phyloP scores from a whole-genome alignment of 2,113 vertebrate species.

The Pterophyllum scalare region DNA sequence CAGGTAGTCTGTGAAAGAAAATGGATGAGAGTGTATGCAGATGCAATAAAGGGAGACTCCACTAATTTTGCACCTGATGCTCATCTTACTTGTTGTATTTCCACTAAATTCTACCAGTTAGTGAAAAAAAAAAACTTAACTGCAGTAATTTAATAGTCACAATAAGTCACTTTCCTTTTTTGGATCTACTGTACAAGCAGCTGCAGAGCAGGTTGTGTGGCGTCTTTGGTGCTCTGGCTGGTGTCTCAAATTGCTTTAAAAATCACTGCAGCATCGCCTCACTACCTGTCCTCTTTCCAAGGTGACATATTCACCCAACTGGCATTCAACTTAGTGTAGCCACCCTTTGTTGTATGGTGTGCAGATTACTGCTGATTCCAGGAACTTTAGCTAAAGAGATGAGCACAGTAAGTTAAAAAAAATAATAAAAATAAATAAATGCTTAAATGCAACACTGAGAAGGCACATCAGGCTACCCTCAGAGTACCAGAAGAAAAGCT shows the following conservation, averaged over 20 bases:
- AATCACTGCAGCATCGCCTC: not conserved
- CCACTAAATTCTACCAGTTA: accelerated
- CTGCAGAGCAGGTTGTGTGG: not conserved
- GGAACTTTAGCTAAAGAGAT: not conserved
- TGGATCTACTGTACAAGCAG: not conserved
- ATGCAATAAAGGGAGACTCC: not conserved
- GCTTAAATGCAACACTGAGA: not conserved
- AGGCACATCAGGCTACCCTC: not conserved
- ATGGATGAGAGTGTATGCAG: not conserved
- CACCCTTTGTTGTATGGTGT: slow-evolving; percentile 4
- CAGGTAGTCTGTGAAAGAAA: slow-evolving; percentile 87
- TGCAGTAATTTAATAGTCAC: not conserved
- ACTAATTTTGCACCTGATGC: not conserved
- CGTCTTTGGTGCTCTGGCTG: not conserved
- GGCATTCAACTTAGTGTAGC: slow-evolving; percentile 1
- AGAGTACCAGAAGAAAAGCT: not conserved
- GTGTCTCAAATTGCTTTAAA: slow-evolving; percentile 35
- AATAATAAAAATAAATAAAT: not conserved
- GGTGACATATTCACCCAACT: slow-evolving; percentile 13
- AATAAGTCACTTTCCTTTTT: not conserved
- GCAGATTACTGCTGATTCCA: not conserved
- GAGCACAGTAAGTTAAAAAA: not conserved
- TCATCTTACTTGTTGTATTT: not conserved
- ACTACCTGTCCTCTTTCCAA: slow-evolving; percentile 4
- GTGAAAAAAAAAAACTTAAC: not conserved